These are phyloP conservation scores for Drosophila equinoxialis DNA, from an alignment of 1,140 invertebrate species.

Conservation along the genomic window DNA sequence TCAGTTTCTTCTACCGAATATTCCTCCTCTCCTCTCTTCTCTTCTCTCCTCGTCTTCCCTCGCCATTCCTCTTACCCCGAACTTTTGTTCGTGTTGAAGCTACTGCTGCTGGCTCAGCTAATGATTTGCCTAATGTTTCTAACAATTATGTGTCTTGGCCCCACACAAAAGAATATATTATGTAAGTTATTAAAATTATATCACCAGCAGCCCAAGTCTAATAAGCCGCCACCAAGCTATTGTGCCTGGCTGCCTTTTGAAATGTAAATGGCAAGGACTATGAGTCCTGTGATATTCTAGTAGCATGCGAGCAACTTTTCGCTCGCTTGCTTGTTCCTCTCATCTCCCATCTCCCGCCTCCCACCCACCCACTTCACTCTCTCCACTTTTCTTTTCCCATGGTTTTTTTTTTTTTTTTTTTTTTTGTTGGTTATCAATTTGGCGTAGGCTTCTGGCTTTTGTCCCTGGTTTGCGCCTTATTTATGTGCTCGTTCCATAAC, in stretches of 20 bases:
- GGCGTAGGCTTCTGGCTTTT: conserved; percentile 67
- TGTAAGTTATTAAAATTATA: conserved; percentile 81
- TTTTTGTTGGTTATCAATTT: conserved; percentile 77
- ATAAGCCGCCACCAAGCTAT: conserved; percentile 59
- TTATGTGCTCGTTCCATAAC: conserved; percentile 65
- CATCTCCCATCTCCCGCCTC: background rate
- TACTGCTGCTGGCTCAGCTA: conserved; percentile 46
- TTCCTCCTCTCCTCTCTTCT: background rate
- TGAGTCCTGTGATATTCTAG: conserved; percentile 40
- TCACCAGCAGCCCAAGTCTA: conserved; percentile 69
- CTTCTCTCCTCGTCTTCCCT: too few relatives aligned
- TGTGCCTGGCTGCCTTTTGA: conserved; percentile 65
- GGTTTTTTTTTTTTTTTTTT: conserved; percentile 43
- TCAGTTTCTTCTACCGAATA: conserved; percentile 38
- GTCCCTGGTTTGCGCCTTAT: conserved; percentile 58
- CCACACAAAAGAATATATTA: conserved; percentile 79
- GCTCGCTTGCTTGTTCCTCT: background rate
- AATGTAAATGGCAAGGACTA: conserved; percentile 74
- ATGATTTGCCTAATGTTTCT: conserved; percentile 80
- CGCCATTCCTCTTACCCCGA: background rate
- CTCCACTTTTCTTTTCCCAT: conserved; percentile 4
- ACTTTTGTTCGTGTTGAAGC: background rate
- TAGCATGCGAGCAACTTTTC: conserved; percentile 49
- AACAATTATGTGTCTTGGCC: conserved; percentile 74
- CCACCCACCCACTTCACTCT: background rate